phyloP scores from a whole-genome alignment of 1,140 invertebrate genomes.

The Olivierus martensii region DNA sequence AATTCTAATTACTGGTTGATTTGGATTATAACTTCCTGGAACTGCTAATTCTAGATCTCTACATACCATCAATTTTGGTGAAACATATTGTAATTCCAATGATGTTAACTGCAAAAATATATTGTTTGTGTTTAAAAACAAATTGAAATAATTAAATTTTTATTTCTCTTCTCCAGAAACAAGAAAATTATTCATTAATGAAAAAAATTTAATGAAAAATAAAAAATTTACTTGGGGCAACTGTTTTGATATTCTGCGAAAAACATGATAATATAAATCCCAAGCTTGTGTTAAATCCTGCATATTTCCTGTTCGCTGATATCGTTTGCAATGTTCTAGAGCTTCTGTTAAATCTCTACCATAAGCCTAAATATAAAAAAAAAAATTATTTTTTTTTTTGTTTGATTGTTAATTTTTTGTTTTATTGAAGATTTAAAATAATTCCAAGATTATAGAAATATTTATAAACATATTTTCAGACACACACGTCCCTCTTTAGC shows the following conservation, averaged over 20 bases:
- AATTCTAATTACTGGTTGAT: conserved; percentile 71
- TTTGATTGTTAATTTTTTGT: too few relatives aligned
- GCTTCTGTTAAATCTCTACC: conserved; percentile 86
- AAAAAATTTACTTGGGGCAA: conserved; percentile 50
- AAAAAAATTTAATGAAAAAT: neutral
- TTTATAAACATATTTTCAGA: too few relatives aligned
- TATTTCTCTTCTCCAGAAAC: too few relatives aligned
- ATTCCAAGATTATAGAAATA: too few relatives aligned
- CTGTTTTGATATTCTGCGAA: conserved; percentile 85
- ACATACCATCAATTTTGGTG: conserved; percentile 75
- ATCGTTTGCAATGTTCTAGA: conserved; percentile 75
- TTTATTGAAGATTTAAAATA: too few relatives aligned
- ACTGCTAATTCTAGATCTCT: conserved; percentile 88
- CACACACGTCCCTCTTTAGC: too few relatives aligned
- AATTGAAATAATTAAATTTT: too few relatives aligned
- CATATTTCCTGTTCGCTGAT: conserved; percentile 53
- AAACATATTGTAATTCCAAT: conserved; percentile 85
- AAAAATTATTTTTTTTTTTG: neutral
- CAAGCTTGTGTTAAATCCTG: conserved; percentile 93
- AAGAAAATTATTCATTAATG: too few relatives aligned
- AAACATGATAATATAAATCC: conserved; percentile 98
- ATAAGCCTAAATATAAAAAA: conserved; percentile 47
- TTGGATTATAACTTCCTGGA: conserved; percentile 84
- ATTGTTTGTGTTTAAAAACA: too few relatives aligned
- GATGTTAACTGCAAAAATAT: conserved; percentile 30